A percentile compares a stretch with the other conserved stretches of the same genome.
Conservation (phyloP, 2,113 vertebrate species). For the Amphiprion percula region DNA sequence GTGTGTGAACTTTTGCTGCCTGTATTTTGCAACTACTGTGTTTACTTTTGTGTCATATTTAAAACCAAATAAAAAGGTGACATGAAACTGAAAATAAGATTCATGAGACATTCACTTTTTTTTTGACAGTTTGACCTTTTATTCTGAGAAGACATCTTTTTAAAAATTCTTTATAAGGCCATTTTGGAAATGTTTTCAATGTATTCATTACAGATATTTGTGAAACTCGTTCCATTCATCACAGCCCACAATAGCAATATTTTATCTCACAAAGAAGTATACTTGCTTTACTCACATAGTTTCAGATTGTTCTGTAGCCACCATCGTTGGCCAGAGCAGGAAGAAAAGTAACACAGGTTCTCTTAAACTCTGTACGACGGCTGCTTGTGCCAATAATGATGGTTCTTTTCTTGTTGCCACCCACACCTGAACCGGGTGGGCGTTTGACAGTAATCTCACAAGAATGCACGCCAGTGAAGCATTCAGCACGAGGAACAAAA, state of each 20-base stretch:
- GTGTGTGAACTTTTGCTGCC: constrained; percentile 16
- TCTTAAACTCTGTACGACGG: constrained; percentile 35
- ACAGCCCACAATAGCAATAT: constrained; percentile 70
- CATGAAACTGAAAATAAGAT: constrained; percentile 34
- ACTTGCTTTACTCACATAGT: constrained; percentile 47
- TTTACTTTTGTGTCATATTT: constrained; percentile 46
- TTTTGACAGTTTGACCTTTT: constrained; percentile 73
- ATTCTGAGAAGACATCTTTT: constrained; percentile 78
- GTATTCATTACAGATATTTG: constrained; percentile 77
- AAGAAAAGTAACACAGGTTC: constrained; percentile 60
- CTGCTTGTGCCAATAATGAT: constrained; percentile 63
- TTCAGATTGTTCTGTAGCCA: constrained; percentile 67
- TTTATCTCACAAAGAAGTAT: constrained; percentile 63
- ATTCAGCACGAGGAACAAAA: constrained; percentile 63
- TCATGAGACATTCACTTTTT: constrained; percentile 16
- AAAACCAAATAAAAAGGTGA: constrained; percentile 38
- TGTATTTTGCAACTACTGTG: constrained; percentile 25
- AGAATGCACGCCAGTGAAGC: constrained; percentile 63
- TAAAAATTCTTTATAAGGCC: constrained; percentile 84
- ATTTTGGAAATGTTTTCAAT: constrained; percentile 82
- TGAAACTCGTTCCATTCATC: constrained; percentile 75
- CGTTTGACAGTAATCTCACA: constrained; percentile 61
- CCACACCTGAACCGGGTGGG: constrained; percentile 37
- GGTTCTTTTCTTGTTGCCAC: constrained; percentile 46
- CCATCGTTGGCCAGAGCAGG: constrained; percentile 40